A percentile compares a stretch with the other conserved stretches of the same genome.
These are phyloP conservation scores for Clamator glandarius DNA, from an alignment of 2,797 vertebrate genomes.

Conservation along the genomic window DNA sequence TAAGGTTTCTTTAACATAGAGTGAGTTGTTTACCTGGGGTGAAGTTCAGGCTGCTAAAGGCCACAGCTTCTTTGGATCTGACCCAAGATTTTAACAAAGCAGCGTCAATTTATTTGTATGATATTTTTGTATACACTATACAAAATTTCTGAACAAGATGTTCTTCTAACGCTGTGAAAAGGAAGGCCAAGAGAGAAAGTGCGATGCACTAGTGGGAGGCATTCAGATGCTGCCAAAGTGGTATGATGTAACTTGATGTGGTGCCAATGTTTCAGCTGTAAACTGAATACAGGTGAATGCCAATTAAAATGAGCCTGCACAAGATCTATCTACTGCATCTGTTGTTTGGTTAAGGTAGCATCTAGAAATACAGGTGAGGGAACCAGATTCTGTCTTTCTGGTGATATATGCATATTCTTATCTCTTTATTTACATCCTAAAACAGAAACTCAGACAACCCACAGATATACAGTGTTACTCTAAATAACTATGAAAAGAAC, in stretches of 20 bases:
- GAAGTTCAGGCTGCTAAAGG: background rate
- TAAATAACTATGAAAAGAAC: background rate
- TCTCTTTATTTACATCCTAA: background rate
- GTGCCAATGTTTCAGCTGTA: background rate
- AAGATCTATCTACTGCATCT: background rate
- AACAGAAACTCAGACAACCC: background rate
- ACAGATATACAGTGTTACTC: background rate
- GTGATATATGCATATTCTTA: background rate
- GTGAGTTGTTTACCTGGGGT: constrained; percentile 1
- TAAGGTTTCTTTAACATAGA: background rate
- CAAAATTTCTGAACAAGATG: constrained; percentile 43
- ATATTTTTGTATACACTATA: background rate
- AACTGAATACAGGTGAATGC: constrained; percentile 39
- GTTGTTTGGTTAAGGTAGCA: background rate
- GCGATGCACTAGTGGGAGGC: constrained; percentile 1
- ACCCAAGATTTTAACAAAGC: constrained; percentile 22
- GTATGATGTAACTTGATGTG: background rate
- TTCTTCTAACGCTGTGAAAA: constrained; percentile 22
- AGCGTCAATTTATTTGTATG: constrained; percentile 29
- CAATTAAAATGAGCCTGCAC: background rate
- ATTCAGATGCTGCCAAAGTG: constrained; percentile 21
- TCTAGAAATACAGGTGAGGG: constrained; percentile 5
- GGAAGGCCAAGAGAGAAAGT: constrained; percentile 27
- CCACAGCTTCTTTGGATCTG: background rate
- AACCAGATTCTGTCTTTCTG: background rate